phyloP scores from a whole-genome alignment of 2,113 vertebrate genomes.

The Amphilophus citrinellus region DNA sequence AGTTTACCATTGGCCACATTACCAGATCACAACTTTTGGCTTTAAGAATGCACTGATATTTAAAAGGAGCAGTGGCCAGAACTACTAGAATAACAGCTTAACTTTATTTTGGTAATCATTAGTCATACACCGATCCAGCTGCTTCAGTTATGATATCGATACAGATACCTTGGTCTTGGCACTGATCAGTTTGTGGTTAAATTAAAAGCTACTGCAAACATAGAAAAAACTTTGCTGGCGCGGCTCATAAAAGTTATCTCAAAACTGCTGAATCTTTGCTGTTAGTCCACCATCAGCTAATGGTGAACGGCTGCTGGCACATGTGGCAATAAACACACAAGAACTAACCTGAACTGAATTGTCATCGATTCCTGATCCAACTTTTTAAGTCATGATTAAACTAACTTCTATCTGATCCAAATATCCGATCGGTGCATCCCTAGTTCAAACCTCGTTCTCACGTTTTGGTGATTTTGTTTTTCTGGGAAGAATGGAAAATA shows the following conservation, averaged over 20 bases:
- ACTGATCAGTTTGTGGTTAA: not conserved
- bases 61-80: not conserved
- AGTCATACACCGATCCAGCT: not conserved
- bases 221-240: not conserved
- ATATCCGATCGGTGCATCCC: not conserved
- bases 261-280: not conserved
- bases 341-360: not conserved
- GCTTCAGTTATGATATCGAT: not conserved
- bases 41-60: not conserved
- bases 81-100: not conserved
- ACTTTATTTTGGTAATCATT: not conserved
- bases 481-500: not conserved
- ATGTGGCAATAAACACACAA: not conserved
- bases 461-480: not conserved
- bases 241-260: not conserved
- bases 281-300: not conserved
- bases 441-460: not conserved
- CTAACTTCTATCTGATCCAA: not conserved
- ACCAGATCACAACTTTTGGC: not conserved
- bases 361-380: not conserved
- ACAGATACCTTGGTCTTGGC: rapidly evolving
- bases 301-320: not conserved
- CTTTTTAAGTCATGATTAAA: not conserved
- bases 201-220: too few relatives aligned
- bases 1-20: not conserved